phyloP scores from a whole-genome alignment of 2,888 invertebrate species.

The Andrena praecox region DNA sequence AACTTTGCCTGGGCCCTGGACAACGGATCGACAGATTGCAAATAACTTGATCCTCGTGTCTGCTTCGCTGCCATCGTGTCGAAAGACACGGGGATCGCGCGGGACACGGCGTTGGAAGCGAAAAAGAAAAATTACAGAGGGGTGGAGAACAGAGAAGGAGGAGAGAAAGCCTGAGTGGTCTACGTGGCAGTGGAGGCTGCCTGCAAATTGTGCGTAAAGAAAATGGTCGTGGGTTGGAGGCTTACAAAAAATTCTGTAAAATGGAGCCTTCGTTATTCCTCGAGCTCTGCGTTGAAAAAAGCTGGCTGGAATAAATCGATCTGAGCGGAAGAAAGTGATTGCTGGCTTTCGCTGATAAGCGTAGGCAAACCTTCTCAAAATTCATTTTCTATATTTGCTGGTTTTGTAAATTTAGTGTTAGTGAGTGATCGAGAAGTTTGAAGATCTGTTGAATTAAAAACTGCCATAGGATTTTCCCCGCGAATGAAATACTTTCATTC shows the following conservation, averaged over 20 bases:
- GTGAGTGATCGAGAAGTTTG: background rate
- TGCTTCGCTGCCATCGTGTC: slow-evolving; percentile 15
- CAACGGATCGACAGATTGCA: slow-evolving; percentile 55
- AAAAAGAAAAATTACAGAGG: slow-evolving; percentile 2
- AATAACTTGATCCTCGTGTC: slow-evolving; percentile 54
- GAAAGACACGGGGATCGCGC: slow-evolving; percentile 21
- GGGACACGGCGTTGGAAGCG: background rate
- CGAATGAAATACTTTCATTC: background rate
- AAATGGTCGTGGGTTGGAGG: slow-evolving; percentile 54
- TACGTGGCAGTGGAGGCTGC: slow-evolving; percentile 12
- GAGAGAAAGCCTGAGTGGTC: background rate
- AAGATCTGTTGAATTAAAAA: background rate
- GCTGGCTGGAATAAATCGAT: slow-evolving; percentile 30
- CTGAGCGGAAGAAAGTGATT: slow-evolving; percentile 56
- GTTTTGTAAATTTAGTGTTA: background rate
- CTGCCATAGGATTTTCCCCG: background rate
- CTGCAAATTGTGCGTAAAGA: slow-evolving; percentile 57
- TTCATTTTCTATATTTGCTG: background rate
- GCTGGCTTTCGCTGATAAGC: slow-evolving; percentile 7
- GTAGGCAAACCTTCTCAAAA: background rate
- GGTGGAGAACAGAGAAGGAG: background rate
- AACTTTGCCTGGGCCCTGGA: slow-evolving; percentile 53
- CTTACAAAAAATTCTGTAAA: slow-evolving; percentile 54
- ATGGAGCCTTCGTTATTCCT: slow-evolving; percentile 33
- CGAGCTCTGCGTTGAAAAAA: background rate